Evolutionary conservation across 1,140 invertebrate genomes (phyloP), one percentile per base, ranked within the genome.

Genomic region (Aphaenogaster rudis): DNA sequence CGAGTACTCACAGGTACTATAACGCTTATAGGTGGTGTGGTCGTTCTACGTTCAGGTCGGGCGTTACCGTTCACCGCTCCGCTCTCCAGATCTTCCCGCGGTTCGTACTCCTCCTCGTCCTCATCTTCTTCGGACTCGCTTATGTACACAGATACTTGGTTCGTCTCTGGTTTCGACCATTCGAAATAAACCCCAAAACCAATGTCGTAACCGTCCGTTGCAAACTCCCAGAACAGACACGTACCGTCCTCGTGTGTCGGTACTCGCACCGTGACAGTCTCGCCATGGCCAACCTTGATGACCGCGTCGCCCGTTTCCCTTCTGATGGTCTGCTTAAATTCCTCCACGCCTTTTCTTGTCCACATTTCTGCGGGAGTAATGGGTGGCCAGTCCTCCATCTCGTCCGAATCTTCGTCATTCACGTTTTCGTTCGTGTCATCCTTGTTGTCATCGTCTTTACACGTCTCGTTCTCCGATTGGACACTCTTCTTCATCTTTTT

Each of bases 161-260:
- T 98, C 42, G 97, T 97, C 33, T 96, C 96, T 15, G 97, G 98
- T 92, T 98, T 98, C 4, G 97, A 98, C 99, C 99, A 99, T 95
- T 99, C 99, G 95, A 99, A 99, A 94, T 98, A 99, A 63, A 99
- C 97, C 7, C 99, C 99, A 96, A 99, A 99, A 69, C 99, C 99
- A 92, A 99, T 99, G 94, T 99, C 99, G 95, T 99, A 99, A 92
- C 97, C 97, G 94, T 99, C 99, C 0, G 99, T 99, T 9, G 99
- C 99, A 95, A 99, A 99, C 96, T 99, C 99, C 99, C 99, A 99
- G 95, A 99, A 99, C n/a, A 99, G 95, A 93, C 98, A 98, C 1
- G 97, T 97, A 0, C 99, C 99, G 93, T 99, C 98, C 89, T 98
- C 97, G 94, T 99, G 99, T 0, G 99, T 99, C 17, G 99, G 99